Conservation (phyloP, 2,888 invertebrate genomes). For the Melinaea marsaeus region DNA sequence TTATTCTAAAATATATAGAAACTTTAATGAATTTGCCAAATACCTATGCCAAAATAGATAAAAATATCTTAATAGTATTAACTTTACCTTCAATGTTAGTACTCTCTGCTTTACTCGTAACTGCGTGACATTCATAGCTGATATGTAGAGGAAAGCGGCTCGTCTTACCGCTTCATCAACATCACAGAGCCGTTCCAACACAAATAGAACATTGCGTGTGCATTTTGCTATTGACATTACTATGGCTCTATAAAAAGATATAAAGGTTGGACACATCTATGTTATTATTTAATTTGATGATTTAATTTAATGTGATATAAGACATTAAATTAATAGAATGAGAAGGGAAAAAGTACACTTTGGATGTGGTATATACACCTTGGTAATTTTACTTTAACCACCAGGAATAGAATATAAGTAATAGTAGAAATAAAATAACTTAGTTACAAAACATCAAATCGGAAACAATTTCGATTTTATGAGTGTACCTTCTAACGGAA, state of each 20-base stretch:
- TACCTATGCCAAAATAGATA: not conserved
- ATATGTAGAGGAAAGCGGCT: constrained; percentile 69
- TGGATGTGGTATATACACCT: too few species aligned
- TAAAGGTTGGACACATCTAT: not conserved
- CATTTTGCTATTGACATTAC: constrained; percentile 86
- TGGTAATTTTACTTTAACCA: too few species aligned
- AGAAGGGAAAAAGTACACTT: too few species aligned
- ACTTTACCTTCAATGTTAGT: constrained; percentile 60
- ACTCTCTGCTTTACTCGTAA: constrained; percentile 66
- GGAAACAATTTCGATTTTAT: not conserved
- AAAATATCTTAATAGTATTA: not conserved
- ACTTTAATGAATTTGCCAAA: too few species aligned
- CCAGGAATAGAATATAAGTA: too few species aligned
- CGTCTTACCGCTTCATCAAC: constrained; percentile 86
- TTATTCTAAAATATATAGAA: too few species aligned
- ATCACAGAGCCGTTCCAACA: constrained; percentile 86
- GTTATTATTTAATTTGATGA: too few species aligned
- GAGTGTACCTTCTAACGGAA: constrained; percentile 80
- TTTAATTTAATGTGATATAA: too few species aligned
- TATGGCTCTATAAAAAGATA: constrained; percentile 73
- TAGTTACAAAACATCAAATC: too few species aligned
- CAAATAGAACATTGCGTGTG: constrained; percentile 81
- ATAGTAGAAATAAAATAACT: too few species aligned
- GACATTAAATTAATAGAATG: too few species aligned
- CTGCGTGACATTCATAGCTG: constrained; percentile 69